Evolutionary conservation across 2,797 vertebrate genomes (phyloP).

Genomic region (Bucorvus abyssinicus): DNA sequence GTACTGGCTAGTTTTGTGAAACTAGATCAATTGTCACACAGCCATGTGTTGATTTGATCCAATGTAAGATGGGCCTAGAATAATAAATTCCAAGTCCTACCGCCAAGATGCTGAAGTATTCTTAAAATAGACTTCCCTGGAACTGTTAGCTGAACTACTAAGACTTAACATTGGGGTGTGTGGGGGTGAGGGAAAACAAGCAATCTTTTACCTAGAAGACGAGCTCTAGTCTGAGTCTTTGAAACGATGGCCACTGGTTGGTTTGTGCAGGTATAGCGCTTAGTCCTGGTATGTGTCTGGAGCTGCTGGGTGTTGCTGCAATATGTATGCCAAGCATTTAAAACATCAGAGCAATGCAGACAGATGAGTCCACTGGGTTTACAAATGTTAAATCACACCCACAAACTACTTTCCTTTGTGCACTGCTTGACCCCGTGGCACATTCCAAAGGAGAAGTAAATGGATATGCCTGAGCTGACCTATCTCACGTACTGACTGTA

Average conservation of each 20-base stretch:
- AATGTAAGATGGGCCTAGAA: not conserved
- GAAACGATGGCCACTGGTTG: not conserved
- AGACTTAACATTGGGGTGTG: not conserved
- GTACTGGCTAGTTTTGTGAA: not conserved
- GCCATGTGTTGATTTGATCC: not conserved
- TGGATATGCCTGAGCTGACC: not conserved
- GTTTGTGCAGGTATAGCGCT: not conserved
- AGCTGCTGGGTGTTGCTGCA: not conserved
- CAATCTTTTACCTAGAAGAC: not conserved
- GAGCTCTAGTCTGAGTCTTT: not conserved
- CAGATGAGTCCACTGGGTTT: not conserved
- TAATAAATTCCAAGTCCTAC: not conserved
- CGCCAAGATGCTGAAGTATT: not conserved
- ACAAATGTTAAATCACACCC: not conserved
- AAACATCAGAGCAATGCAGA: not conserved
- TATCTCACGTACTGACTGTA: not conserved
- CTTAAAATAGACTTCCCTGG: not conserved
- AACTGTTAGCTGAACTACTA: not conserved
- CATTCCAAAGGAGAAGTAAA: not conserved
- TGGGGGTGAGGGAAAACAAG: not conserved
- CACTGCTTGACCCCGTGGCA: not conserved
- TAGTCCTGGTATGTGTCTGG: not conserved
- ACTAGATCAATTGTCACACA: not conserved
- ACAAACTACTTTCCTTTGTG: not conserved
- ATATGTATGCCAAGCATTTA: not conserved